Percentiles rank a stretch among this genome's conserved stretches.
Conservation (phyloP, 2,113 vertebrate genomes). For the Chaetura pelagica region DNA sequence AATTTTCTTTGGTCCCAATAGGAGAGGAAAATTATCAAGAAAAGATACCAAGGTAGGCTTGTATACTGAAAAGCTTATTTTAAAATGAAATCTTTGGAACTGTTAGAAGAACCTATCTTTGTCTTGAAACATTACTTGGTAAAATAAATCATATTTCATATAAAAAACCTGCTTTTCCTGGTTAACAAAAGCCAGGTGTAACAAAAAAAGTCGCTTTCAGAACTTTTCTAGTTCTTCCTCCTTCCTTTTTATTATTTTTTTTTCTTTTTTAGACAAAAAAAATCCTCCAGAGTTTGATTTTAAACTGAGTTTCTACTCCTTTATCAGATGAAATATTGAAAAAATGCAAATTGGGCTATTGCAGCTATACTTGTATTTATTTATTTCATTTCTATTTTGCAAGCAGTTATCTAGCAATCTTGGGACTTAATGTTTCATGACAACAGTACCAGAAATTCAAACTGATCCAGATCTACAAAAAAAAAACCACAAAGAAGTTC, state of each 20-base stretch:
- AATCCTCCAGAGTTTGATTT: background rate
- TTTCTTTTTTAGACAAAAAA: background rate
- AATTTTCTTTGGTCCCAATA: background rate
- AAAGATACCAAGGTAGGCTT: background rate
- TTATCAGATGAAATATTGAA: conserved; percentile 14
- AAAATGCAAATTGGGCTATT: background rate
- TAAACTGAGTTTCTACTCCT: background rate
- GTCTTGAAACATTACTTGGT: background rate
- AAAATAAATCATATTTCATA: background rate
- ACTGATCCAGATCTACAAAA: background rate
- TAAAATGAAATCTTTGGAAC: background rate
- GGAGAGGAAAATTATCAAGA: background rate
- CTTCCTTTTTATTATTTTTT: background rate
- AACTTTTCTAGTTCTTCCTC: background rate
- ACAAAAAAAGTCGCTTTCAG: background rate
- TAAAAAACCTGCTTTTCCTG: background rate
- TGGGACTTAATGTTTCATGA: background rate
- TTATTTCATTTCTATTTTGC: conserved; percentile 18
- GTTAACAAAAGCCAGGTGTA: background rate
- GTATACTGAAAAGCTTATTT: background rate
- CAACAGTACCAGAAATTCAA: background rate
- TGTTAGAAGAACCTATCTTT: background rate
- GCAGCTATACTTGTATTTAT: background rate
- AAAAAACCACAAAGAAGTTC: background rate
- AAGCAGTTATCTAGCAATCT: background rate